Percentiles rank a stretch among this genome's conserved stretches.
These are phyloP conservation scores for Temnothorax longispinosus DNA, from an alignment of 1,140 invertebrate genomes.

Conservation along the genomic window DNA sequence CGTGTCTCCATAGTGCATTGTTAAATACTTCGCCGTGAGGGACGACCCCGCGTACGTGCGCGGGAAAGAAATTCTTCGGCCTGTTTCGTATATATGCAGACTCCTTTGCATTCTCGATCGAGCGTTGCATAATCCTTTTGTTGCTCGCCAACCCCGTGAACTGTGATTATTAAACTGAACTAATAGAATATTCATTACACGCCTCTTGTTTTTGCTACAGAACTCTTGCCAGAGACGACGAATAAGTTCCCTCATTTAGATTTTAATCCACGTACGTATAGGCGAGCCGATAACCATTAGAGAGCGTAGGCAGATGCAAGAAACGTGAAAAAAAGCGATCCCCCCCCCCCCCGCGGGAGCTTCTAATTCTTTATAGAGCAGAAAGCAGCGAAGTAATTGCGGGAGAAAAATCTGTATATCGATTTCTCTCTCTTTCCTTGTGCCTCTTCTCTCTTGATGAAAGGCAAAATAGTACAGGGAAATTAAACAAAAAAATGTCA, in stretches of 20 bases:
- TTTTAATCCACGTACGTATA: neutral
- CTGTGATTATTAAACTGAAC: neutral
- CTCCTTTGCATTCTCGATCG: neutral
- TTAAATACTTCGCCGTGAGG: conserved; percentile 70
- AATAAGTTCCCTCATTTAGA: conserved; percentile 27
- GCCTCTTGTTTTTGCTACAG: neutral
- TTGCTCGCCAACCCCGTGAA: neutral
- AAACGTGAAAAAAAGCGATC: neutral
- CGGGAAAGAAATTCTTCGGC: conserved; percentile 27
- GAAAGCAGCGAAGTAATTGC: conserved; percentile 81
- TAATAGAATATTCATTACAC: neutral
- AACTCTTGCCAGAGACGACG: neutral
- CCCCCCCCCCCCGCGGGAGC: neutral
- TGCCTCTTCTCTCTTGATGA: conserved; percentile 51
- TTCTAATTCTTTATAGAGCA: conserved; percentile 75
- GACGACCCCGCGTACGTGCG: neutral
- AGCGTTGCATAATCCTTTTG: neutral
- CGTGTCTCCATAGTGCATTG: conserved; percentile 64
- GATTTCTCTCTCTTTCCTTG: neutral
- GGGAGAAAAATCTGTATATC: conserved; percentile 73
- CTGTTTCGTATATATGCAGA: neutral
- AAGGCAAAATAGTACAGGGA: too few relatives aligned
- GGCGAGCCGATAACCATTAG: neutral
- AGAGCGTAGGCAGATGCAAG: neutral
- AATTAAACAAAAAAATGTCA: too few relatives aligned